Evolutionary conservation across 2,797 vertebrate genomes (phyloP).

Genomic region (Myripristis murdjan): DNA sequence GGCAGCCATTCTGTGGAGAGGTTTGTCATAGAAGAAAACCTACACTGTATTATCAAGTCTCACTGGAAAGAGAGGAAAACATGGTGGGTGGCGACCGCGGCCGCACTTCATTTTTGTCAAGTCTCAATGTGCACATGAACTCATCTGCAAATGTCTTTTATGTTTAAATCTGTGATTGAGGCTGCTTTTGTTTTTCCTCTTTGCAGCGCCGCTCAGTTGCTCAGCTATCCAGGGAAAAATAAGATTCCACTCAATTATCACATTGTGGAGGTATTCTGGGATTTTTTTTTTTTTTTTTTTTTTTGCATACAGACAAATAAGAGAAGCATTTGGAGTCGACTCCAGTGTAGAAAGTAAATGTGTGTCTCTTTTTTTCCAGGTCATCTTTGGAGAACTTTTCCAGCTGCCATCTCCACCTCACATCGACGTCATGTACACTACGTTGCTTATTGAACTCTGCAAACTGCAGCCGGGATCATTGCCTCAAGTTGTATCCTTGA

Average conservation of each 20-base stretch:
- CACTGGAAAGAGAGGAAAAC: constrained; percentile 98
- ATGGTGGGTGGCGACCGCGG: constrained; percentile 84
- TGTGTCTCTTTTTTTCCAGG: constrained; percentile 77
- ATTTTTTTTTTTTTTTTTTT: constrained; percentile 1
- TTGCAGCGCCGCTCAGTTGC: constrained; percentile 85
- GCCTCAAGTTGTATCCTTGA: constrained; percentile 98
- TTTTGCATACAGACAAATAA: neutral
- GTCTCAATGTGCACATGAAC: neutral
- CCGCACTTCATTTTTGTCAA: neutral
- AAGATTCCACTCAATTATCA: constrained; percentile 99
- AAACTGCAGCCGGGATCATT: constrained; percentile 98
- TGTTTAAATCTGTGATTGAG: too few relatives aligned
- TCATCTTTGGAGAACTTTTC: constrained; percentile 96
- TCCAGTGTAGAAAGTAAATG: neutral
- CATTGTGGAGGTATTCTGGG: constrained; percentile 92
- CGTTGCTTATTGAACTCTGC: constrained; percentile 97
- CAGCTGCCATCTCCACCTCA: constrained; percentile 93
- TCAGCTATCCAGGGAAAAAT: constrained; percentile 97
- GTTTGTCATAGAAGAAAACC: constrained; percentile 98
- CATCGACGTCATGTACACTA: constrained; percentile 97
- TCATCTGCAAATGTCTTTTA: neutral
- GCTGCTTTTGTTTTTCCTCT: neutral
- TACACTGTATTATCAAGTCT: constrained; percentile 96
- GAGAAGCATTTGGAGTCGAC: neutral
- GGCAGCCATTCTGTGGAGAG: constrained; percentile 98